Conservation (phyloP, 2,113 vertebrate genomes). For the Nymphicus hollandicus region DNA sequence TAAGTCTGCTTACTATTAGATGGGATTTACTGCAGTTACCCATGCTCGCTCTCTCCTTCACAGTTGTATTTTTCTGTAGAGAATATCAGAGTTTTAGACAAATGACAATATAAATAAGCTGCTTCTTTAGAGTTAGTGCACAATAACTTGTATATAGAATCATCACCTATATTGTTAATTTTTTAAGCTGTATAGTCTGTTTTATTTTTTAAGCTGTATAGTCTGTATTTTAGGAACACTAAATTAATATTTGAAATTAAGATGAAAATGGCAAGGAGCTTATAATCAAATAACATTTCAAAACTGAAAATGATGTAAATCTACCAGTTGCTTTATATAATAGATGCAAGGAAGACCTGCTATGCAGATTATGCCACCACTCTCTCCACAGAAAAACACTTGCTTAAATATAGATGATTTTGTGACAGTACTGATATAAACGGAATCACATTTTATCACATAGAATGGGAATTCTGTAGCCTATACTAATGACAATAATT, state of each 20-base stretch:
- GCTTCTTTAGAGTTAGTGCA: neutral
- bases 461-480: neutral
- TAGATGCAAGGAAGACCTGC: neutral
- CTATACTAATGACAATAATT: neutral
- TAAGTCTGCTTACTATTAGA: neutral
- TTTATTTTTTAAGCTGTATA: neutral
- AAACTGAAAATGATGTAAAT: neutral
- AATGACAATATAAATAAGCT: neutral
- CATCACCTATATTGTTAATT: neutral
- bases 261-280: neutral
- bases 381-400: neutral
- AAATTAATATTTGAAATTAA: neutral
- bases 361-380: neutral
- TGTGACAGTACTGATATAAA: neutral
- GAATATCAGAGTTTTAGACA: neutral
- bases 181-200: neutral
- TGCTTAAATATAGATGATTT: neutral
- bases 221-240: neutral
- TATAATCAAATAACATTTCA: neutral
- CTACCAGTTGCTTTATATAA: neutral
- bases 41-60: rapidly evolving
- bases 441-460: neutral
- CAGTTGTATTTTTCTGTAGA: neutral
- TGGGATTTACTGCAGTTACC: neutral
- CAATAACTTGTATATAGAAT: neutral